These are phyloP conservation scores for Tetrax tetrax DNA, from an alignment of 2,113 vertebrate genomes.

Conservation along the genomic window DNA sequence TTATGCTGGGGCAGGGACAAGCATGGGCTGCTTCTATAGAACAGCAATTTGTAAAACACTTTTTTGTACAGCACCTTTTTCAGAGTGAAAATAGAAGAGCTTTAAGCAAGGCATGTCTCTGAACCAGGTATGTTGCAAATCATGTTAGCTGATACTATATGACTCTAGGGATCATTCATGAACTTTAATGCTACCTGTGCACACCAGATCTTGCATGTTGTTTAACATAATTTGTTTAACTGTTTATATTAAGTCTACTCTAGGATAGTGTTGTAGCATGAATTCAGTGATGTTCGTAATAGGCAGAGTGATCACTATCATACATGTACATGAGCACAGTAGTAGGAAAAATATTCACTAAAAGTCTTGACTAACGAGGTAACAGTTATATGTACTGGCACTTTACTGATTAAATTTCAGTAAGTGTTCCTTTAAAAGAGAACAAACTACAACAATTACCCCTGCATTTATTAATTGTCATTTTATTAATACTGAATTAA, in stretches of 20 bases:
- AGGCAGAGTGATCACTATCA: neutral
- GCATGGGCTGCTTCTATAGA: neutral
- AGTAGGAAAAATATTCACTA: neutral
- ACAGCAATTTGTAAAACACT: neutral
- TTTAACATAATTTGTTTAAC: neutral
- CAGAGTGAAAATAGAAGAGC: neutral
- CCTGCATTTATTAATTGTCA: neutral
- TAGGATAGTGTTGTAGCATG: neutral
- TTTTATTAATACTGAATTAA: neutral
- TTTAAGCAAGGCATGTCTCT: neutral
- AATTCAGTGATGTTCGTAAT: neutral
- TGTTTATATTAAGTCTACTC: neutral
- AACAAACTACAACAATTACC: neutral
- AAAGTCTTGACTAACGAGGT: neutral
- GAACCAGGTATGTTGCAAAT: neutral
- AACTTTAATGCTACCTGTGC: neutral
- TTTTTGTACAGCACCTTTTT: neutral
- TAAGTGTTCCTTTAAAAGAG: neutral
- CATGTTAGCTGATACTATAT: neutral
- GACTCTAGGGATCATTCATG: neutral
- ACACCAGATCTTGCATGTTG: neutral
- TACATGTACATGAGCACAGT: neutral
- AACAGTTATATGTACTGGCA: neutral
- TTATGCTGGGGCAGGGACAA: neutral
- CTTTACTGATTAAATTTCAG: neutral